Percentiles rank a stretch among this genome's conserved stretches.
Evolutionary conservation across 2,113 vertebrate species (phyloP).

Genomic region (Mesembrinibis cayennensis): DNA sequence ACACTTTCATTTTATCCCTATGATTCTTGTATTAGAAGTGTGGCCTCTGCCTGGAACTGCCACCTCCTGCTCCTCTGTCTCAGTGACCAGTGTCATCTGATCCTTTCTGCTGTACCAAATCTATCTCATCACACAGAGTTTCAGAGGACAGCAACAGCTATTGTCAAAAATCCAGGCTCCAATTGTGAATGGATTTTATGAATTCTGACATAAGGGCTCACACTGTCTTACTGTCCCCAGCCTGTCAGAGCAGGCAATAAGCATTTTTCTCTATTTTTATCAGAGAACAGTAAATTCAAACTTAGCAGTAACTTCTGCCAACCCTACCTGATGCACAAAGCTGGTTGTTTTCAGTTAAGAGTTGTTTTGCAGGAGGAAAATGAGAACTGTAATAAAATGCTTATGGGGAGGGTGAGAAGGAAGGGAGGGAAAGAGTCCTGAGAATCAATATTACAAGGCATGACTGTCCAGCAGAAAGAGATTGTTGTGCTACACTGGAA

Average conservation of each 20-base stretch:
- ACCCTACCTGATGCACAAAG: neutral
- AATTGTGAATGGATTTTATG: neutral
- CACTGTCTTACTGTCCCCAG: neutral
- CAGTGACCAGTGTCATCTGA: neutral
- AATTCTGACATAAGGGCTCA: neutral
- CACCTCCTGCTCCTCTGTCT: neutral
- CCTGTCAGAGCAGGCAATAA: neutral
- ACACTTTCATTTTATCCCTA: neutral
- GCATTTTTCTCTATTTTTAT: neutral
- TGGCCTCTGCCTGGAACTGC: neutral
- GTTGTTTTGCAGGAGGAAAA: neutral
- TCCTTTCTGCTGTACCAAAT: neutral
- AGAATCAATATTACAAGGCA: neutral
- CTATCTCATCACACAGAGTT: neutral
- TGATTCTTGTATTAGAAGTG: neutral
- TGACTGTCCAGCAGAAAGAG: neutral
- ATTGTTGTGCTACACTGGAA: neutral
- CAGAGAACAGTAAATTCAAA: neutral
- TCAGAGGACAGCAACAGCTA: neutral
- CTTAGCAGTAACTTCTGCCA: neutral
- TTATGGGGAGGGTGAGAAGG: neutral
- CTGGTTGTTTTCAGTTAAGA: neutral
- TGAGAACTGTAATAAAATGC: neutral
- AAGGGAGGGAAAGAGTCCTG: neutral
- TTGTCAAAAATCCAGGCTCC: neutral